phyloP scores from a whole-genome alignment of 1,140 invertebrate genomes.

The Pinna nobilis region DNA sequence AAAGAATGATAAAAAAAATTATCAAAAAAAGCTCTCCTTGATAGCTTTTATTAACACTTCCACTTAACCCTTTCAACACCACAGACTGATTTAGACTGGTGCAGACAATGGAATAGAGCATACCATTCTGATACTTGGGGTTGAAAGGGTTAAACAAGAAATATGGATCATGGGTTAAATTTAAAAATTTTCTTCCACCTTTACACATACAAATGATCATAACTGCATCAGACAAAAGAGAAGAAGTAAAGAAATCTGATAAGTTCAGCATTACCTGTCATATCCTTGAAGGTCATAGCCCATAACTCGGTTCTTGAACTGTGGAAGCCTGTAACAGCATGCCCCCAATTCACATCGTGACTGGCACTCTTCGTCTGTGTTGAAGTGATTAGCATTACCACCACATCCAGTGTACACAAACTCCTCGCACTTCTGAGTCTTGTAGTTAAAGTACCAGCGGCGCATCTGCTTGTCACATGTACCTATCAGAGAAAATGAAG shows the following conservation, averaged over 20 bases:
- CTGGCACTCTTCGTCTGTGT: slow-evolving; percentile 54
- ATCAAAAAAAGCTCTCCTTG: no score
- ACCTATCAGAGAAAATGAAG: slow-evolving; percentile 42
- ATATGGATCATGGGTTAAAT: no score
- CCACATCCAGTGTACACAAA: slow-evolving; percentile 72
- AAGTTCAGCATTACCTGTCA: slow-evolving; percentile 53
- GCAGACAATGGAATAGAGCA: no score
- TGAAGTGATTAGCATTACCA: slow-evolving; percentile 74
- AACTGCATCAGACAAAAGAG: background rate
- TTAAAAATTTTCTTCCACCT: no score
- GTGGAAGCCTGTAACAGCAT: slow-evolving; percentile 59
- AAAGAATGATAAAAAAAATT: no score
- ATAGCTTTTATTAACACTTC: no score
- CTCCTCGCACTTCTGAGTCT: slow-evolving; percentile 65
- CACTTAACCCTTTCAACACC: no score
- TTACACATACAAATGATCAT: no score
- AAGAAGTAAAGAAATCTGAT: background rate
- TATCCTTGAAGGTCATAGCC: slow-evolving; percentile 62
- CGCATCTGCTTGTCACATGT: slow-evolving; percentile 47
- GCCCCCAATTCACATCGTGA: slow-evolving; percentile 56
- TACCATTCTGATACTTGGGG: no score
- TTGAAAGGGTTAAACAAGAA: no score
- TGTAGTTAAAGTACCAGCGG: slow-evolving; percentile 73
- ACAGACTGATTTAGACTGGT: no score
- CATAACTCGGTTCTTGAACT: slow-evolving; percentile 31